A percentile compares a stretch with the other conserved stretches of the same genome.
Conservation (phyloP, 1,140 invertebrate genomes). For the Galleria mellonella region DNA sequence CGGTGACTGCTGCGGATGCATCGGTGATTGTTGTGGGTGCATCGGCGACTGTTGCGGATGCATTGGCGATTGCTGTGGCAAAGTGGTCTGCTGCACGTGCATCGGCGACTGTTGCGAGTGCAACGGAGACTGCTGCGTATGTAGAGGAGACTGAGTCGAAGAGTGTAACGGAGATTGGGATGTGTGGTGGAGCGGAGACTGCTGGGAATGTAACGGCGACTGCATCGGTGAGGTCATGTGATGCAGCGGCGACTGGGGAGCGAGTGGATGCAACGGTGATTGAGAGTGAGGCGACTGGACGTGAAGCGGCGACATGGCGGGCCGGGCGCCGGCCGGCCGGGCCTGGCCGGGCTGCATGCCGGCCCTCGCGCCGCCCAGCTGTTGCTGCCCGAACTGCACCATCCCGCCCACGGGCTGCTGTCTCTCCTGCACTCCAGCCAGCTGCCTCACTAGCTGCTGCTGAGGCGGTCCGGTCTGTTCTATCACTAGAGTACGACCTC, state of each 20-base stretch:
- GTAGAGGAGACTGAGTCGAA: conserved; percentile 65
- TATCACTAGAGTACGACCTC: conserved; percentile 54
- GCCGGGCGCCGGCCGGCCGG: conserved; percentile 41
- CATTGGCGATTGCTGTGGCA: conserved; percentile 43
- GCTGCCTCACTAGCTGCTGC: conserved; percentile 50
- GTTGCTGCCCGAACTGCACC: conserved; percentile 53
- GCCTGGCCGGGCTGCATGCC: conserved; percentile 48
- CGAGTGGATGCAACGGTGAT: conserved; percentile 53
- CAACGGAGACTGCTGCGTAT: conserved; percentile 66
- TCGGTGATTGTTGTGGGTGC: conserved; percentile 41
- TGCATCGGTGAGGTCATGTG: conserved; percentile 74
- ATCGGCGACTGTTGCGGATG: conserved; percentile 58
- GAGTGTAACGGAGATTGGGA: conserved; percentile 73
- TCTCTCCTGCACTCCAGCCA: conserved; percentile 18
- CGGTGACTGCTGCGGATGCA: conserved; percentile 55
- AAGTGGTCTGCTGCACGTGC: conserved; percentile 57
- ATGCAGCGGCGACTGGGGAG: conserved; percentile 74
- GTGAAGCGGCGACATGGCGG: conserved; percentile 56
- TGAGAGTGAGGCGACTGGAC: conserved; percentile 74
- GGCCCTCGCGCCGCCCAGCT: conserved; percentile 60
- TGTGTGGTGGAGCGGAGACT: conserved; percentile 69
- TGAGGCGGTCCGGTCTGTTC: conserved; percentile 50
- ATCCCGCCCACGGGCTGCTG: conserved; percentile 28
- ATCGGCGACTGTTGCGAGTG: conserved; percentile 62
- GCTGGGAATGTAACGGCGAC: conserved; percentile 73